A percentile compares a stretch with the other conserved stretches of the same genome.
phyloP scores from a whole-genome alignment of 2,888 invertebrate species.

The Oxyscelio sp. region DNA sequence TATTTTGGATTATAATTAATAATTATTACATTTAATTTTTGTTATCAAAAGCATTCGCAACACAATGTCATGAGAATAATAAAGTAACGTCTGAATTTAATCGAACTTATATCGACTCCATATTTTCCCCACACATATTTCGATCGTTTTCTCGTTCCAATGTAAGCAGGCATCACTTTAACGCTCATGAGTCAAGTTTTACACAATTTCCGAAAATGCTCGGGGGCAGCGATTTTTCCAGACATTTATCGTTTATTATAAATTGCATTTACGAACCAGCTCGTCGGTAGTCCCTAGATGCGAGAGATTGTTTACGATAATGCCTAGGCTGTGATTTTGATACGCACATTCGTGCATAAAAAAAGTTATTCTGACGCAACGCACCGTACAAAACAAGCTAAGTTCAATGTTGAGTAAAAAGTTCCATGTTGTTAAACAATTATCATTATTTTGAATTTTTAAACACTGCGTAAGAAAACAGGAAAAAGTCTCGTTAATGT shows the following conservation, averaged over 20 bases:
- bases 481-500: slow-evolving; percentile 16
- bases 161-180: slow-evolving; percentile 41
- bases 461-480: not conserved
- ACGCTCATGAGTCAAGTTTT: slow-evolving; percentile 31
- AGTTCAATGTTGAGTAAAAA: not conserved
- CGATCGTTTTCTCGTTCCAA: slow-evolving; percentile 10
- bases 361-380: not conserved
- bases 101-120: slow-evolving; percentile 2
- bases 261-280: slow-evolving; percentile 20
- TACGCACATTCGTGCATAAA: slow-evolving; percentile 10
- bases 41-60: no score
- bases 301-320: slow-evolving; percentile 44
- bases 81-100: not conserved
- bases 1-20: no score
- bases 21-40: no score
- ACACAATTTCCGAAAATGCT: slow-evolving; percentile 29
- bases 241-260: slow-evolving; percentile 27
- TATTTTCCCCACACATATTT: not conserved
- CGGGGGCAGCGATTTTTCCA: slow-evolving; percentile 11
- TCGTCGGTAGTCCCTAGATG: slow-evolving; percentile 19
- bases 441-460: not conserved
- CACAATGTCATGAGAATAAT: no score
- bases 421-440: not conserved
- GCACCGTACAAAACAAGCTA: not conserved
- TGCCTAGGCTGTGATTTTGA: slow-evolving; percentile 33